phyloP scores from a whole-genome alignment of 2,888 invertebrate genomes.

The Drosophila formosana region DNA sequence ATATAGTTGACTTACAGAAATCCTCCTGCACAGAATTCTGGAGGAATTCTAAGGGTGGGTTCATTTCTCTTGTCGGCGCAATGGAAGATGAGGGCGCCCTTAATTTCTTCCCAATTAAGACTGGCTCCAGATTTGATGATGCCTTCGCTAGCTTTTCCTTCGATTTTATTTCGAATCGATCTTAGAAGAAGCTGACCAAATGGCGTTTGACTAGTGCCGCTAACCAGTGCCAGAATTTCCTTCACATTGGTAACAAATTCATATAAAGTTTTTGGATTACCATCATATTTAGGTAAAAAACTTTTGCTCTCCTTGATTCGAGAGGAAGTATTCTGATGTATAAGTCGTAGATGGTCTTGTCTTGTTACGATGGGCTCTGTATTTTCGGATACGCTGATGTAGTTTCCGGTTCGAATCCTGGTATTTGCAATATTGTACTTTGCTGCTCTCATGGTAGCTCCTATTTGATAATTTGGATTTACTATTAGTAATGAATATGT shows the following conservation, averaged over 20 bases:
- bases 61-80: conserved; percentile 26
- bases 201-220: conserved; percentile 6
- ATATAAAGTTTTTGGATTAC: conserved; percentile 23
- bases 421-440: conserved; percentile 18
- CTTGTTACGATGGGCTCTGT: conserved; percentile 20
- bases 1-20: conserved; percentile 4
- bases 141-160: conserved; percentile 15
- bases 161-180: conserved; percentile 20
- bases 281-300: conserved; percentile 20
- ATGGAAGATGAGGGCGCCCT: conserved; percentile 17
- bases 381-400: conserved; percentile 11
- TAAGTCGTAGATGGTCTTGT: conserved; percentile 15
- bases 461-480: no score
- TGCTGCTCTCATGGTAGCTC: conserved; percentile 5
- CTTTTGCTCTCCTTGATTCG: conserved; percentile 20
- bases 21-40: conserved; percentile 9
- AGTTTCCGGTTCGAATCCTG: conserved; percentile 15
- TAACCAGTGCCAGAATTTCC: conserved; percentile 11
- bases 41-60: conserved; percentile 26
- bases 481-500: conserved; percentile 12
- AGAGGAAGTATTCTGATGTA: conserved; percentile 11
- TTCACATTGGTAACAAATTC: conserved; percentile 22
- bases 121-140: conserved; percentile 11
- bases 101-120: conserved; percentile 21
- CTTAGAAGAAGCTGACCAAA: not conserved